Evolutionary conservation across 2,888 invertebrate genomes (phyloP), one percentile per base, ranked within the genome.

Genomic region (Scotopteryx bipunctaria): DNA sequence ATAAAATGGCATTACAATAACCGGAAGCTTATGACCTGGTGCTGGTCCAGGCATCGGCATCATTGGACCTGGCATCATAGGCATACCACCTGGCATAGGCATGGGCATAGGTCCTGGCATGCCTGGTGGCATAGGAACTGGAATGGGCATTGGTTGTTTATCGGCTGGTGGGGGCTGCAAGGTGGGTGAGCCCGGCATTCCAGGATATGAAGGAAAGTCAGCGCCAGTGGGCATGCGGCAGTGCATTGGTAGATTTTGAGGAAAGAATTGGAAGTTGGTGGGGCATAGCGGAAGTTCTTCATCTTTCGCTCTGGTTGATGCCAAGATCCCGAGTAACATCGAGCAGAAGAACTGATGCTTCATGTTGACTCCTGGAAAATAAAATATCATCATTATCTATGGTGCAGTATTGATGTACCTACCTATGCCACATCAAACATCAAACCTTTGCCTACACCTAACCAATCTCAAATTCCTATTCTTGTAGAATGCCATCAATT

Each of bases 1-100:
- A 56, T 89, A 89, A 52, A 87, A 86, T 0, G 89, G 89, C 89
- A 89, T 89, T 0, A 89, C 89, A 9, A 89, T 85, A 1, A 89
- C 85, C 14, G 89, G 89, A 3, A 89, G 62, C 49, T 89, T 89
- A 8, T 81, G 81, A 0, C 72, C 57, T 5, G 53, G 48, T 5
- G 81, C 71, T 1, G 66, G 69, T 17, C 69, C 68, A 3, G 67
- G 66, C 27, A 67, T 46, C 1, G 67, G 57, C 38, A 71, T 60
- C 57, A 67, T 60, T 0, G 59, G 57, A 33, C 49, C 43, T n/a
- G 67, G 60, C 37, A 63, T 47, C 49, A 64, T 55, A 1, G 55
- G 55, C 43, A 57, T 56, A 2, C 59, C 57, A 8, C 56, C 60
- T 1, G 62, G 59, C 21, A 63, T 53, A 3, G 66, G 63, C 46